A percentile compares a stretch with the other conserved stretches of the same genome.
Conservation (phyloP, 2,113 vertebrate genomes). For the Stictonetta naevosa region DNA sequence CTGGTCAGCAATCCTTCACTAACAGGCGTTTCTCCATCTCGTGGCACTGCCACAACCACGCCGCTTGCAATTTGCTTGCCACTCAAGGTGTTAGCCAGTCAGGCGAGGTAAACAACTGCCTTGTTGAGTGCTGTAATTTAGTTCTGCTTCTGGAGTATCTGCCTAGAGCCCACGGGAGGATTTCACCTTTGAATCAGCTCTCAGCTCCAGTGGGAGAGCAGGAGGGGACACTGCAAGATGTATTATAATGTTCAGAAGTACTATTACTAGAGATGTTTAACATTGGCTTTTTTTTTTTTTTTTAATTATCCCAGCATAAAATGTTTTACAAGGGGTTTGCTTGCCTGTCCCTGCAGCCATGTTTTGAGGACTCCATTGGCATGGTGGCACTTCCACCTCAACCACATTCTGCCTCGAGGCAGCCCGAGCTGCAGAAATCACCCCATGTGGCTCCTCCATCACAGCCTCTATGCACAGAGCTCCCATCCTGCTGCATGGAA, state of each 20-base stretch:
- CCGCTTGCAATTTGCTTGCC: neutral
- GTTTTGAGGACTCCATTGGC: neutral
- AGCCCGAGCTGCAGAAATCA: neutral
- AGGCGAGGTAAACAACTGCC: too few species aligned
- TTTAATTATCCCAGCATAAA: neutral
- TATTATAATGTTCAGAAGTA: neutral
- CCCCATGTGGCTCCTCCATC: neutral
- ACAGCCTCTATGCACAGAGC: neutral
- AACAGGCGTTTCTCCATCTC: neutral
- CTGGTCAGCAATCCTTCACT: neutral
- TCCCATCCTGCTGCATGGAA: too few species aligned
- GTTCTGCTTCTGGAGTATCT: neutral
- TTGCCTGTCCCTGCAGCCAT: neutral
- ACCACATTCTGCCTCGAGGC: neutral
- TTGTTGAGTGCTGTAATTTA: neutral
- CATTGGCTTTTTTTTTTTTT: neutral
- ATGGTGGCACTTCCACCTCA: accelerated
- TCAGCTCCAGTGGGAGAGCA: accelerated
- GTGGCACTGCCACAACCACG: neutral
- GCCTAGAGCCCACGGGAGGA: neutral
- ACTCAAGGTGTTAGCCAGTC: neutral
- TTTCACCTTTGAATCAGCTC: neutral
- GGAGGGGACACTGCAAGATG: neutral
- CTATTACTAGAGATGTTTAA: neutral
- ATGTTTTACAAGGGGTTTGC: neutral